phyloP scores from a whole-genome alignment of 1,140 invertebrate species.

The Caenorhabditis tropicalis region DNA sequence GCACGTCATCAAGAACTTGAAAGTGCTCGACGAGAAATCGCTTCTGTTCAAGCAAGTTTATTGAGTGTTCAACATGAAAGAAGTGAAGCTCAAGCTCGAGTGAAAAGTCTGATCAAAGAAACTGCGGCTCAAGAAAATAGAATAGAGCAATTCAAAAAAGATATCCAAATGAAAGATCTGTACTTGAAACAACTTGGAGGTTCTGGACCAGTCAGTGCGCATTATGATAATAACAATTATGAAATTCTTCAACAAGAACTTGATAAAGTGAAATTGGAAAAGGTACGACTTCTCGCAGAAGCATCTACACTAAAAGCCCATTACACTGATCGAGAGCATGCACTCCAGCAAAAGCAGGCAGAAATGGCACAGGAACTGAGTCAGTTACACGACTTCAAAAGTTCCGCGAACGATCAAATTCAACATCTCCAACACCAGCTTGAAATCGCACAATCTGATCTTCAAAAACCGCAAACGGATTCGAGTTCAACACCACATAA shows the following conservation, averaged over 20 bases:
- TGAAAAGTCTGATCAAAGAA: constrained; percentile 35
- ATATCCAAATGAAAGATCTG: constrained; percentile 51
- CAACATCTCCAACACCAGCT: not conserved
- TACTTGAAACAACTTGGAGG: constrained; percentile 43
- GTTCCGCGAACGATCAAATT: not conserved
- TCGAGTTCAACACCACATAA: too few species aligned
- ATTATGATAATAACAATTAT: not conserved
- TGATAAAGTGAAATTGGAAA: not conserved
- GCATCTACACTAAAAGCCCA: constrained; percentile 10
- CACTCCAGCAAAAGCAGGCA: not conserved
- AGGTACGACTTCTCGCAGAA: not conserved
- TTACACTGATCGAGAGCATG: not conserved
- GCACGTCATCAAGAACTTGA: constrained; percentile 41
- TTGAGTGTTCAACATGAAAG: constrained; percentile 37
- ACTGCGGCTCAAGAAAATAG: not conserved
- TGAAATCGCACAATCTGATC: constrained; percentile 20
- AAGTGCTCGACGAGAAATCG: not conserved
- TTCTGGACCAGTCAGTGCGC: not conserved
- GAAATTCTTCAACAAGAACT: not conserved
- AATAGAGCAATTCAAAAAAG: constrained; percentile 32
- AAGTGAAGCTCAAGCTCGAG: constrained; percentile 48
- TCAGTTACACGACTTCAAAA: not conserved
- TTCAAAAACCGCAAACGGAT: not conserved
- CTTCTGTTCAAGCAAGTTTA: constrained; percentile 28
- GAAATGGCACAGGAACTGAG: not conserved